Conservation (phyloP, 2,888 invertebrate species). For the Agrochola lota region DNA sequence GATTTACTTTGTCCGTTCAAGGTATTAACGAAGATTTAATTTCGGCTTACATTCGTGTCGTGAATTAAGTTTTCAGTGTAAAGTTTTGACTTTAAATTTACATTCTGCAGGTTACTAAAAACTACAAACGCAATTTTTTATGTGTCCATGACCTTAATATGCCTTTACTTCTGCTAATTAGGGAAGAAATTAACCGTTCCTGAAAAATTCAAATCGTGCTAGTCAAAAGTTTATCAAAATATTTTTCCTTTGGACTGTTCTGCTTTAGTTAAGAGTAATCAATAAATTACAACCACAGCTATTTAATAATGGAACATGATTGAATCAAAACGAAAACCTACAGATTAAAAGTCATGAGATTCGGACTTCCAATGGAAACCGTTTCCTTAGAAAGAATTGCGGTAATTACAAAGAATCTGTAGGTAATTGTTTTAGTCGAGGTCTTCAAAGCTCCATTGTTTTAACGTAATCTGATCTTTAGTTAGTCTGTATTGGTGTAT, state of each 20-base stretch:
- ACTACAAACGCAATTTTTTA: neutral
- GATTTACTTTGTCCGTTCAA: neutral
- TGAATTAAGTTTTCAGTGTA: neutral
- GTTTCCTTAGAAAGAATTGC: slow-evolving; percentile 15
- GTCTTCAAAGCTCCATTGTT: slow-evolving; percentile 44
- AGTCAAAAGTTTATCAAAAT: neutral
- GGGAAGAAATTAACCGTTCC: neutral
- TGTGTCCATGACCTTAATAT: neutral
- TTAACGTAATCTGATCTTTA: slow-evolving; percentile 33
- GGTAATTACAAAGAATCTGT: slow-evolving; percentile 32
- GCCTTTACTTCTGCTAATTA: neutral
- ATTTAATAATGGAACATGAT: neutral
- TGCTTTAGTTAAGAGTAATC: neutral
- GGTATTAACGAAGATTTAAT: too few relatives aligned
- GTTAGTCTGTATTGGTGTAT: slow-evolving; percentile 25
- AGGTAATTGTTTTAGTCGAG: slow-evolving; percentile 19
- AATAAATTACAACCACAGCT: neutral
- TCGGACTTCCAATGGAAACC: slow-evolving; percentile 21
- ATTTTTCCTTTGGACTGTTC: neutral
- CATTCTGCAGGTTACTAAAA: neutral
- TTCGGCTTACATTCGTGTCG: neutral
- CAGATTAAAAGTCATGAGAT: slow-evolving; percentile 5
- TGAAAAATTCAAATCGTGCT: neutral
- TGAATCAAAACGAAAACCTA: slow-evolving; percentile 3
- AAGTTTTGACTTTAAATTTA: neutral